Conservation (phyloP, 2,888 invertebrate genomes). For the Drosophila nr. perissopoda region DNA sequence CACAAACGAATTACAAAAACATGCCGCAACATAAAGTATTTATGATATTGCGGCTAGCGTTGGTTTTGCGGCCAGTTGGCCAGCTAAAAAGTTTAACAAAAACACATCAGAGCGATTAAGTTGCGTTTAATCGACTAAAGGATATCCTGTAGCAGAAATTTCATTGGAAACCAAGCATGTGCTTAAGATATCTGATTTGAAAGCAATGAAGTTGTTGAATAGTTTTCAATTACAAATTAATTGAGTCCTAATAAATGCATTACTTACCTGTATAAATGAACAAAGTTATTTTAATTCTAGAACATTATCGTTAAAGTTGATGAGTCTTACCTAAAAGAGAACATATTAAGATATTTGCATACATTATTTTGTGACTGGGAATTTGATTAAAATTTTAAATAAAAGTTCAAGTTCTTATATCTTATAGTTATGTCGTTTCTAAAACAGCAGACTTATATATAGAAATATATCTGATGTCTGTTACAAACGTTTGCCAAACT, state of each 20-base stretch:
- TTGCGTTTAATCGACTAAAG: not conserved
- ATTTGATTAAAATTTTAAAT: not conserved
- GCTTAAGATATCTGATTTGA: not conserved
- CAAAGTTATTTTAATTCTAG: not conserved
- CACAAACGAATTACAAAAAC: constrained; percentile 52
- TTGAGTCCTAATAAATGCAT: not conserved
- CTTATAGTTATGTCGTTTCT: not conserved
- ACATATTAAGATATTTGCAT: not conserved
- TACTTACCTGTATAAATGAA: not conserved
- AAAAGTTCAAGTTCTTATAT: not conserved
- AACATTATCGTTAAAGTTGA: not conserved
- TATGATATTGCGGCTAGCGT: constrained; percentile 68
- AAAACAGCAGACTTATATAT: not conserved
- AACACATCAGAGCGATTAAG: not conserved
- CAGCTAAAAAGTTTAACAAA: constrained; percentile 37
- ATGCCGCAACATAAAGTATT: constrained; percentile 74
- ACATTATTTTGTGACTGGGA: not conserved
- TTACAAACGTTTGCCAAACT: not conserved
- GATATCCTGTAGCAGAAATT: not conserved
- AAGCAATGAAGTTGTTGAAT: not conserved
- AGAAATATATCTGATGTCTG: not conserved
- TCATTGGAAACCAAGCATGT: too few species aligned
- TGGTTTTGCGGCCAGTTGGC: constrained; percentile 46
- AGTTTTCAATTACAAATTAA: not conserved
- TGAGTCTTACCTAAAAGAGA: fast-evolving